Percentiles rank a stretch among this genome's conserved stretches.
phyloP scores from a whole-genome alignment of 1,140 invertebrate species.

The Brachionus calyciflorus region DNA sequence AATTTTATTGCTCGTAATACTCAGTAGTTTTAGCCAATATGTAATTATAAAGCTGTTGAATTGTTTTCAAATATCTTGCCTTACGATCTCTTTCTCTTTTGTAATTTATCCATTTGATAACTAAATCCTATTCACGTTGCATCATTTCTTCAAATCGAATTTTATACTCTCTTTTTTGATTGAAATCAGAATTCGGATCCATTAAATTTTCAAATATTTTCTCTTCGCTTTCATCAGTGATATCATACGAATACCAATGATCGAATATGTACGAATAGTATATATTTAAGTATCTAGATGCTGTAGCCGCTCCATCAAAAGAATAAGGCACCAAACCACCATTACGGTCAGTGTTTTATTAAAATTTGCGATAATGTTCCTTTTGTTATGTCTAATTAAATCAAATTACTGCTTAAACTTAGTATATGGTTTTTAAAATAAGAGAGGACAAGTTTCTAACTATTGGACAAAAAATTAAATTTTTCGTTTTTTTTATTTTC shows the following conservation, averaged over 20 bases:
- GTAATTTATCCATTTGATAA: slow-evolving; percentile 21
- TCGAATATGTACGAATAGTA: slow-evolving; percentile 43
- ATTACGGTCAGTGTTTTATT: too few species aligned
- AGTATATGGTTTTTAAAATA: too few species aligned
- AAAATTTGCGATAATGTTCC: too few species aligned
- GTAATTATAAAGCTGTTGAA: slow-evolving; percentile 38
- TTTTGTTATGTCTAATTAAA: too few species aligned
- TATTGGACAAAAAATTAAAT: too few species aligned
- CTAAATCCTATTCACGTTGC: slow-evolving; percentile 41
- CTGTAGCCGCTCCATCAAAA: slow-evolving; percentile 40
- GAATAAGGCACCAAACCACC: slow-evolving; percentile 44
- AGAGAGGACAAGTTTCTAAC: too few species aligned
- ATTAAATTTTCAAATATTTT: slow-evolving; percentile 36
- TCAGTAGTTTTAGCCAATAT: slow-evolving; percentile 29
- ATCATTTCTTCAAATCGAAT: slow-evolving; percentile 45
- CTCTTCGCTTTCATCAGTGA: slow-evolving; percentile 29
- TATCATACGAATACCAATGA: slow-evolving; percentile 44
- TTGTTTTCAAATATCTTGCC: slow-evolving; percentile 40
- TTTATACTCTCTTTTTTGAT: slow-evolving; percentile 8
- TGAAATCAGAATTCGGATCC: slow-evolving; percentile 24
- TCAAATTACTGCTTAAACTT: too few species aligned
- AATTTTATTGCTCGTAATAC: slow-evolving; percentile 40
- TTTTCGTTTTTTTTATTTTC: too few species aligned
- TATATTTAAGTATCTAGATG: slow-evolving; percentile 7
- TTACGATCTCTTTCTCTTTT: slow-evolving; percentile 44